Percentiles rank a stretch among this genome's conserved stretches.
Evolutionary conservation across 2,797 vertebrate species (phyloP).

Genomic region (Danio aesculapii): DNA sequence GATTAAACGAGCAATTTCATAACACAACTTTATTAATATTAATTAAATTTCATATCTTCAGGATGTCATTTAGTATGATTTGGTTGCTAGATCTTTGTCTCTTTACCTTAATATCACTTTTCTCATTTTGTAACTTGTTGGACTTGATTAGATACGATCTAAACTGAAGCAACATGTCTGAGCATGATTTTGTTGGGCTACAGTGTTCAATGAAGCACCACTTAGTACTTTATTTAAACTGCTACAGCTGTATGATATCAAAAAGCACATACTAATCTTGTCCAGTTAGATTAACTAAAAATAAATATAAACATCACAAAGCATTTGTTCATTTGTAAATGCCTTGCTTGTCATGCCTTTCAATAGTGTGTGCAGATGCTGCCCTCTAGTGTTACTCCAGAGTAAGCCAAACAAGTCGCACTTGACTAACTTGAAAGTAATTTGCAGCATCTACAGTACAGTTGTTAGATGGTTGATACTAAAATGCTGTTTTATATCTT

Average conservation of each 20-base stretch:
- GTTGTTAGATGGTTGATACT: neutral
- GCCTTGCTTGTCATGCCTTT: no score
- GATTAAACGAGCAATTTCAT: neutral
- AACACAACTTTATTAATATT: neutral
- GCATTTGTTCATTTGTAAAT: neutral
- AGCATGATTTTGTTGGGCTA: neutral
- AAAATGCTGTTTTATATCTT: neutral
- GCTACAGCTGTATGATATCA: conserved; percentile 16
- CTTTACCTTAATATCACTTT: neutral
- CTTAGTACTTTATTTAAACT: conserved; percentile 32
- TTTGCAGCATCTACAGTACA: neutral
- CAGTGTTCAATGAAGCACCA: conserved; percentile 18
- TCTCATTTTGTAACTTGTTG: neutral
- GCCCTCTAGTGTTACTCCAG: conserved; percentile 43
- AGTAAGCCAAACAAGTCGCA: conserved; percentile 4
- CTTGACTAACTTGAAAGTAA: neutral
- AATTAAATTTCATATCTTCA: neutral
- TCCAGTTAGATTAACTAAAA: neutral
- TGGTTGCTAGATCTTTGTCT: neutral
- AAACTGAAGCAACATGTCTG: neutral
- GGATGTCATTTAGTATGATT: neutral
- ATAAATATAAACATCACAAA: no score
- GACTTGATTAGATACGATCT: neutral
- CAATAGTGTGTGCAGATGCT: conserved; percentile 14
- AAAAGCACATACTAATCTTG: neutral